Conservation (phyloP, 2,888 invertebrate species). For the Autographa pulchrina region DNA sequence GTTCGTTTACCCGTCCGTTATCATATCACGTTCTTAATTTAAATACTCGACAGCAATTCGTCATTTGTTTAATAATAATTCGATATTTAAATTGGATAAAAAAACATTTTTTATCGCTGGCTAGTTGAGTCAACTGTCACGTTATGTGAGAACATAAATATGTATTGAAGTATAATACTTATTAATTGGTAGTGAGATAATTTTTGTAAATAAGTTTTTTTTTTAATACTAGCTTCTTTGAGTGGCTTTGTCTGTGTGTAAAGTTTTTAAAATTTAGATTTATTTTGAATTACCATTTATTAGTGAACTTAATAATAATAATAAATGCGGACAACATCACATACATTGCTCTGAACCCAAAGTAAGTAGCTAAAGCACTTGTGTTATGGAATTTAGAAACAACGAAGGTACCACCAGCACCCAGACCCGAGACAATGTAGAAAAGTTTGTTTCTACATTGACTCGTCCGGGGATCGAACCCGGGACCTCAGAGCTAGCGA, state of each 20-base stretch:
- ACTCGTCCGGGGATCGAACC: too few relatives aligned
- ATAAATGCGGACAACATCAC: too few relatives aligned
- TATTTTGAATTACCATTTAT: too few relatives aligned
- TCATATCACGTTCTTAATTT: slow-evolving; percentile 42
- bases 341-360: too few relatives aligned
- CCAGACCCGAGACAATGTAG: too few relatives aligned
- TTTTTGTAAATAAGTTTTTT: background rate
- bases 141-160: background rate
- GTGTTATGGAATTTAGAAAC: too few relatives aligned
- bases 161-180: too few relatives aligned
- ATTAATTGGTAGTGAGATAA: background rate
- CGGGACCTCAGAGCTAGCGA: too few relatives aligned
- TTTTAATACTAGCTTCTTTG: background rate
- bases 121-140: background rate
- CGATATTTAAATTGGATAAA: slow-evolving; percentile 12
- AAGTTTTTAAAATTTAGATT: background rate
- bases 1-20: slow-evolving; percentile 53
- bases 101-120: background rate
- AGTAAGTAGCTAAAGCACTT: too few relatives aligned
- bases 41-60: slow-evolving; percentile 29
- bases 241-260: background rate
- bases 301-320: too few relatives aligned
- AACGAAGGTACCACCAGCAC: too few relatives aligned
- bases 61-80: slow-evolving; percentile 18
- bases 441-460: too few relatives aligned